These are phyloP conservation scores for Coccyzus lansbergi DNA, from an alignment of 2,797 vertebrate genomes.

Conservation along the genomic window DNA sequence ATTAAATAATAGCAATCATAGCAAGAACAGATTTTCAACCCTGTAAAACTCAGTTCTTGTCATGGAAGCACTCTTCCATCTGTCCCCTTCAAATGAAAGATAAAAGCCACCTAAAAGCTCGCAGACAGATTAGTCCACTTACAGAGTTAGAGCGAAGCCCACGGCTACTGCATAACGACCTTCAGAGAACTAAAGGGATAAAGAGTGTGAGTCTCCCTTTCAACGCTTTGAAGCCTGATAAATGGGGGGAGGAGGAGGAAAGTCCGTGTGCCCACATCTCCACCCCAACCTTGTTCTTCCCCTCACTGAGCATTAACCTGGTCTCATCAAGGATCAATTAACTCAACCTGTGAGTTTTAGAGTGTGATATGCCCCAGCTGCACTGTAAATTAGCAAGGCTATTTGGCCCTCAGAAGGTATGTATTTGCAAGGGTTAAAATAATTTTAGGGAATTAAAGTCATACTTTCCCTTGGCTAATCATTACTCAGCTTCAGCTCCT, in stretches of 20 bases:
- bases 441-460: neutral
- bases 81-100: neutral
- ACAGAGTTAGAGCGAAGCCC: neutral
- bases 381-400: neutral
- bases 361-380: neutral
- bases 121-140: neutral
- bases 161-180: neutral
- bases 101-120: neutral
- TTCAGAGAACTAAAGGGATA: neutral
- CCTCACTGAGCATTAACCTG: neutral
- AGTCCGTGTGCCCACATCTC: too few relatives aligned
- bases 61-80: neutral
- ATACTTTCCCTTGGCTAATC: slow-evolving; percentile 29
- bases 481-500: slow-evolving; percentile 38
- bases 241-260: neutral
- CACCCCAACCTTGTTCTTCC: too few relatives aligned
- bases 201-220: neutral
- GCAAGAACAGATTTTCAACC: neutral
- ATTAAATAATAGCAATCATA: neutral
- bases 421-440: neutral
- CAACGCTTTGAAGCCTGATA: neutral
- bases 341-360: neutral
- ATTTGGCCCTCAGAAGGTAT: neutral
- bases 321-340: neutral
- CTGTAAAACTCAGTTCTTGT: neutral